Evolutionary conservation across 2,113 vertebrate genomes (phyloP), one percentile per base, ranked within the genome.

Genomic region (Pongo pygmaeus): DNA sequence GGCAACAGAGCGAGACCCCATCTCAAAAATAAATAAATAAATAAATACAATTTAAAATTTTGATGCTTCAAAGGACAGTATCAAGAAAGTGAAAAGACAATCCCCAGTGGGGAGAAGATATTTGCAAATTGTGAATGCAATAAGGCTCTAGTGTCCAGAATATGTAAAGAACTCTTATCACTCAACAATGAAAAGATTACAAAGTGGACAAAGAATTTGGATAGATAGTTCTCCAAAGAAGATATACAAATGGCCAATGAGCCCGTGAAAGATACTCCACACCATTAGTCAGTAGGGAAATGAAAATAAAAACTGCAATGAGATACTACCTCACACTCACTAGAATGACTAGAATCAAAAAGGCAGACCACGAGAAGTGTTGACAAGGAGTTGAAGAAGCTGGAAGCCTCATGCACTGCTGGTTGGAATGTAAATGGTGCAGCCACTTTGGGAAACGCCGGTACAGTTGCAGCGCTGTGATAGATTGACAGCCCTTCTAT

Each of bases 371-470:
- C 11, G 9, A 9, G 30, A 35, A 20, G 57, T 23, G 16, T 2
- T 38, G 55, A 5, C 0, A 0, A 61, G 14, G 30, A 25, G 7
- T 12, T 27, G 52, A 84, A 64, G 81, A 46, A 23, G 43, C 2
- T 3, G 40, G 67, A 30, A 0, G 5, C 13, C 16, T 30, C 6
- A 0, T 0, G 2, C 14, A 0, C 2, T 0, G 9, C 30, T 18
- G 25, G 22, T 3, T 48, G 46, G 7, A 9, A 43, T 11, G 10
- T 5, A 27, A 50, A 11, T 5, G 38, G 22, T 4, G 13, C 1
- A 6, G 32, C 55, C 50, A 16, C 61, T 84, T 20, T 40, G 77
- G 92, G 22, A 70, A 18, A 22, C 1, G 9, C 0, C 2, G 55
- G 55, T 22, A 20, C 20, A 10, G 40, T 4, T 2, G 0, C 70